Evolutionary conservation across 1,140 invertebrate species (phyloP).

Genomic region (Brachionus rubens): DNA sequence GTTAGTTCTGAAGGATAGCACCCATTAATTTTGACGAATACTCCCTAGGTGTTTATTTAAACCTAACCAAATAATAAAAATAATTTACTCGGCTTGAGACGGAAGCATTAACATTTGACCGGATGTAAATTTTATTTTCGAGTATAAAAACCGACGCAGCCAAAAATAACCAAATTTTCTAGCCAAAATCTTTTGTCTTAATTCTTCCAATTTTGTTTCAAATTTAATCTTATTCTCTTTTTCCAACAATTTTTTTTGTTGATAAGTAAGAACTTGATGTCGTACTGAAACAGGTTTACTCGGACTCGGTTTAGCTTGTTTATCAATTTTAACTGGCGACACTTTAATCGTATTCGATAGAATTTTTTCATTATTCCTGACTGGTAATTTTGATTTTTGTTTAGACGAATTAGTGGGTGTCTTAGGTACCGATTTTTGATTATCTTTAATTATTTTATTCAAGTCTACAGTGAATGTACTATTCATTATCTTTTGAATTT

Average conservation of each 20-base stretch:
- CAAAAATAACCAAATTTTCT: constrained; percentile 40
- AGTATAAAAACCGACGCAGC: not conserved
- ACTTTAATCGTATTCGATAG: not conserved
- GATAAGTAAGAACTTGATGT: not conserved
- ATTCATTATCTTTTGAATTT: not conserved
- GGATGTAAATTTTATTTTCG: not conserved
- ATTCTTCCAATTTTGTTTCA: not conserved
- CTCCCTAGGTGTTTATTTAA: no score
- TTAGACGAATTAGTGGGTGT: not conserved
- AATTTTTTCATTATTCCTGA: not conserved
- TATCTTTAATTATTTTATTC: not conserved
- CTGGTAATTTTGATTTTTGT: not conserved
- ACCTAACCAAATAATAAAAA: no score
- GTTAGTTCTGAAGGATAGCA: no score
- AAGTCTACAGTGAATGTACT: not conserved
- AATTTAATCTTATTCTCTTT: constrained; percentile 9
- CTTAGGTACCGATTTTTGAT: not conserved
- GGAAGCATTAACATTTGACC: not conserved
- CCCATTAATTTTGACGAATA: no score
- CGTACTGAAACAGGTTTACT: not conserved
- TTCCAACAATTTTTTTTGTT: constrained; percentile 21
- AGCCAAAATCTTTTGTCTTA: not conserved
- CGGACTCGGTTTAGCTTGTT: not conserved
- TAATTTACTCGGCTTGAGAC: constrained; percentile 22
- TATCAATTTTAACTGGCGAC: not conserved